Percentiles rank a stretch among this genome's conserved stretches.
These are phyloP conservation scores for Oryctes rhinoceros DNA, from an alignment of 1,140 invertebrate genomes.

Conservation along the genomic window DNA sequence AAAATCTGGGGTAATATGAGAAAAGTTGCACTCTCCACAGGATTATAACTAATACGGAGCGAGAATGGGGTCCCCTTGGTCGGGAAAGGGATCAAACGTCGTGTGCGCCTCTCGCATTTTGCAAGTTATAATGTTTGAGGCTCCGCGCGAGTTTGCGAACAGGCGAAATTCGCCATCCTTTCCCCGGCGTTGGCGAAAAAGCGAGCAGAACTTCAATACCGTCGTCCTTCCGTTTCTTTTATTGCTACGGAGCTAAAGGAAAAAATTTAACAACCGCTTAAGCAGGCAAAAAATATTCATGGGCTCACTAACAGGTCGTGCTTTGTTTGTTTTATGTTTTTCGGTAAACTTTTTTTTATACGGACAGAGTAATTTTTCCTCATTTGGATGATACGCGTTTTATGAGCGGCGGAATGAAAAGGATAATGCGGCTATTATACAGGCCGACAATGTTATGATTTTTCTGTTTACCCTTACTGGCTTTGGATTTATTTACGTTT, in stretches of 20 bases:
- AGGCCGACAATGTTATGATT: not conserved
- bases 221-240: conserved; percentile 14
- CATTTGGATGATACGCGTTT: conserved; percentile 2
- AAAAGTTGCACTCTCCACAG: conserved; percentile 7
- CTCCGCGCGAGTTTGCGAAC: not conserved
- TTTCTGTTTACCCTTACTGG: not conserved
- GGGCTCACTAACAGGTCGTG: not conserved
- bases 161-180: too few species aligned
- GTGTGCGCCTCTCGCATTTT: not conserved
- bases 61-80: not conserved
- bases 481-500: not conserved
- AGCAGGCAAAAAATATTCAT: conserved; percentile 18
- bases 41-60: conserved; percentile 19
- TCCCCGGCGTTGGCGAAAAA: not conserved
- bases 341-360: conserved; percentile 13
- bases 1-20: conserved; percentile 31
- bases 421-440: not conserved
- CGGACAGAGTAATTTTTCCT: conserved; percentile 6
- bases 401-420: conserved; percentile 17
- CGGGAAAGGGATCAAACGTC: not conserved
- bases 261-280: conserved; percentile 22
- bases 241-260: not conserved
- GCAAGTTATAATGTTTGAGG: not conserved
- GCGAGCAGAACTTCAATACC: not conserved
- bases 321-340: conserved; percentile 21